These are phyloP conservation scores for Drosophila prosaltans DNA, from an alignment of 1,140 invertebrate genomes.

Conservation along the genomic window DNA sequence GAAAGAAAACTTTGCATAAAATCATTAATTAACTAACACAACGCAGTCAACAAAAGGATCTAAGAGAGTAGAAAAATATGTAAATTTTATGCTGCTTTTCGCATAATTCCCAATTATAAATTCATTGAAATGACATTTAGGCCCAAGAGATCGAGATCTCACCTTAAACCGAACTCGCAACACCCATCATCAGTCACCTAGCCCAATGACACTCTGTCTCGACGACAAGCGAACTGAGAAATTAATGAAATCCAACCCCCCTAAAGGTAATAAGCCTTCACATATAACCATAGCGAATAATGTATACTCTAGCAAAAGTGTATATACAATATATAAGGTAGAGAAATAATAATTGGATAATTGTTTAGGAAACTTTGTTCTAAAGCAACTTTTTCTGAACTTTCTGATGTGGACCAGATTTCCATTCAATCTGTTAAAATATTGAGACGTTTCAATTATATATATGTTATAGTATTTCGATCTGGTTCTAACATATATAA, in stretches of 20 bases:
- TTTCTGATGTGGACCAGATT: too few species aligned
- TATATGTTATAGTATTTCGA: too few species aligned
- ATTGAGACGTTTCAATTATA: too few species aligned
- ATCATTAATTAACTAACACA: slow-evolving; percentile 72
- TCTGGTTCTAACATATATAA: too few species aligned
- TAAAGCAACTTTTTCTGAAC: too few species aligned
- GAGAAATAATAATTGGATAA: too few species aligned
- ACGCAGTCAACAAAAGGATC: slow-evolving; percentile 40
- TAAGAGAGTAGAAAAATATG: slow-evolving; percentile 54
- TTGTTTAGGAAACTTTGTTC: too few species aligned
- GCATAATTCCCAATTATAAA: slow-evolving; percentile 81
- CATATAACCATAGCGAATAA: background rate
- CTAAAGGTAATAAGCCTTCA: slow-evolving; percentile 9
- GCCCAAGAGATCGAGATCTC: slow-evolving; percentile 47
- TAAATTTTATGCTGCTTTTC: slow-evolving; percentile 49
- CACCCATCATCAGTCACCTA: slow-evolving; percentile 66
- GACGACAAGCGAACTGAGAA: slow-evolving; percentile 50
- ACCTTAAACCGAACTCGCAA: slow-evolving; percentile 42
- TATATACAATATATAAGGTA: too few species aligned
- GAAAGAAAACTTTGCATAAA: slow-evolving; percentile 61
- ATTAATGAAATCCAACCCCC: slow-evolving; percentile 58
- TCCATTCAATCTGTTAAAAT: too few species aligned
- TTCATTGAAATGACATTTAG: slow-evolving; percentile 82
- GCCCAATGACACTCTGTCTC: slow-evolving; percentile 28
- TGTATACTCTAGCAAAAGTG: background rate